Conservation (phyloP, 2,113 vertebrate species). For the Amphiprion ocellaris region DNA sequence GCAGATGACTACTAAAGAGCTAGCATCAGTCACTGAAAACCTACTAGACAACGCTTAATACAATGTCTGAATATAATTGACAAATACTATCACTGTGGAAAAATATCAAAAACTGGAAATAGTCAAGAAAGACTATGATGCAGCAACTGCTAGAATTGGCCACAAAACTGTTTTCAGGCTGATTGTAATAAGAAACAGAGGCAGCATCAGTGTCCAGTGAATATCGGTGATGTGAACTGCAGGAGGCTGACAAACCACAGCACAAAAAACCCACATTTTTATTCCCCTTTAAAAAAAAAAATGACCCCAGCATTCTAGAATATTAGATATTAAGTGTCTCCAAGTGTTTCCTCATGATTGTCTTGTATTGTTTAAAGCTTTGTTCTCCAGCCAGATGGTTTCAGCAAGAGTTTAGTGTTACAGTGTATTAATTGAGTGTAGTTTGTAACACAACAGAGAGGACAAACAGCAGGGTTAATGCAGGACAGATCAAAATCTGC, state of each 20-base stretch:
- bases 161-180: slow-evolving; percentile 20
- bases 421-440: neutral
- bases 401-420: slow-evolving; percentile 1
- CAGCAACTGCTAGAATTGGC: slow-evolving; percentile 2
- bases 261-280: too few relatives aligned
- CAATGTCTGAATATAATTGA: too few relatives aligned
- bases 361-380: neutral
- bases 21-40: too few relatives aligned
- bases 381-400: slow-evolving; percentile 17
- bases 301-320: too few relatives aligned
- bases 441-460: slow-evolving; percentile 4
- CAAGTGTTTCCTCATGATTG: slow-evolving; percentile 1
- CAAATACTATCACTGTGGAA: too few relatives aligned
- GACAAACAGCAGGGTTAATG: slow-evolving; percentile 21
- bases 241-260: slow-evolving; percentile 13
- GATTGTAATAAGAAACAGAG: slow-evolving; percentile 29
- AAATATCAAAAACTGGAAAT: too few relatives aligned
- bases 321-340: neutral
- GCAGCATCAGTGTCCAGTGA: neutral
- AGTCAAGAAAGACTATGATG: neutral
- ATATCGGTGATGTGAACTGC: slow-evolving; percentile 8
- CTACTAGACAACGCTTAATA: too few relatives aligned
- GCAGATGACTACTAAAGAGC: too few relatives aligned
- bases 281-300: neutral
- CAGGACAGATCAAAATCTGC: slow-evolving; percentile 8